phyloP scores from a whole-genome alignment of 2,113 vertebrate genomes.

The Equus przewalskii region DNA sequence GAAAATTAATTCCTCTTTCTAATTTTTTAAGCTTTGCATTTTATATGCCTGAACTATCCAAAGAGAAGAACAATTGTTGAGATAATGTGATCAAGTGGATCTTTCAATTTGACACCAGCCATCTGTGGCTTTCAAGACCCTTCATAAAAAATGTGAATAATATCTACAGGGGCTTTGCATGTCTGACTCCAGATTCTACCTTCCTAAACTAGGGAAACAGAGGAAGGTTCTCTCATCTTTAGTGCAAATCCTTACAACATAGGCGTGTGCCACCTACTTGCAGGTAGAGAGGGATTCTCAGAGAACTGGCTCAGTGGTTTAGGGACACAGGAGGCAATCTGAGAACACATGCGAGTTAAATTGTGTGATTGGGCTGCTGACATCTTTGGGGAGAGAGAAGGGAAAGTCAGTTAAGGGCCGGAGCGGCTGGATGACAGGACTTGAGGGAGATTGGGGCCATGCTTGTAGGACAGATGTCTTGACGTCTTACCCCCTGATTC shows the following conservation, averaged over 20 bases:
- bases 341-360: rapidly evolving
- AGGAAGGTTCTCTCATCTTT: not conserved
- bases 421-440: not conserved
- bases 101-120: not conserved
- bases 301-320: not conserved
- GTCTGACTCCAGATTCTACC: too few relatives aligned
- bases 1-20: not conserved
- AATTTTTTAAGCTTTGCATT: not conserved
- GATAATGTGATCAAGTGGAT: not conserved
- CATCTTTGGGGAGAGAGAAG: rapidly evolving
- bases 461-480: not conserved
- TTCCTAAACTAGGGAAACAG: not conserved
- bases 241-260: not conserved
- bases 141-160: not conserved
- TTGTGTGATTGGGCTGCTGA: too few relatives aligned
- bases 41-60: not conserved
- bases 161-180: not conserved
- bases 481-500: not conserved
- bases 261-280: rapidly evolving
- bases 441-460: not conserved
- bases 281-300: rapidly evolving
- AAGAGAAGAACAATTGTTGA: not conserved
- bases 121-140: not conserved
- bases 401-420: not conserved
- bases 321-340: rapidly evolving